Conservation (phyloP, 1,140 invertebrate genomes). For the Diabrotica undecimpunctata region DNA sequence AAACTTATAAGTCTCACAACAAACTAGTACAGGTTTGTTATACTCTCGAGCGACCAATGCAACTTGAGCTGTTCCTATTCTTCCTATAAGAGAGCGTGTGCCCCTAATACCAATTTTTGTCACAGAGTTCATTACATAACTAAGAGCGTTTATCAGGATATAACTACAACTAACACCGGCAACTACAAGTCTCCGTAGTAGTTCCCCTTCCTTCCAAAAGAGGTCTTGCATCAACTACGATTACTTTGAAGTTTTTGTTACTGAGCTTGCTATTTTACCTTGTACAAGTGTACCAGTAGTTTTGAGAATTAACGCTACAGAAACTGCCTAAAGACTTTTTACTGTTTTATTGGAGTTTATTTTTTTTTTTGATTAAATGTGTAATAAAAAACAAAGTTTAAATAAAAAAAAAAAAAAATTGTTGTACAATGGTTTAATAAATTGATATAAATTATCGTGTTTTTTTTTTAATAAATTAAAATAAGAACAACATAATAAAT, state of each 20-base stretch:
- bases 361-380: too few species aligned
- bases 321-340: slow-evolving; percentile 8
- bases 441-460: too few species aligned
- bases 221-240: slow-evolving; percentile 79
- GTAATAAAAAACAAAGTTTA: too few species aligned
- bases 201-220: slow-evolving; percentile 73
- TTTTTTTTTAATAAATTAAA: too few species aligned
- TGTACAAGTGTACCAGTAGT: slow-evolving; percentile 92
- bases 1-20: slow-evolving; percentile 94
- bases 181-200: slow-evolving; percentile 67
- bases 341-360: too few species aligned
- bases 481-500: too few species aligned
- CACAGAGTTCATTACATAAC: slow-evolving; percentile 80
- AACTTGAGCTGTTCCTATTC: slow-evolving; percentile 79
- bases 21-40: slow-evolving; percentile 88
- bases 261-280: slow-evolving; percentile 84
- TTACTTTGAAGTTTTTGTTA: slow-evolving; percentile 77
- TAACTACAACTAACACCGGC: slow-evolving; percentile 75
- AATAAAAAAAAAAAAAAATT: too few species aligned
- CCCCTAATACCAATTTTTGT: slow-evolving; percentile 74
- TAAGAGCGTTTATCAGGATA: slow-evolving; percentile 76
- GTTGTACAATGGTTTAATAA: too few species aligned
- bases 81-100: slow-evolving; percentile 84
- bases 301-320: slow-evolving; percentile 65
- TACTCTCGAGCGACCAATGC: slow-evolving; percentile 77